A percentile compares a stretch with the other conserved stretches of the same genome.
These are phyloP conservation scores for Callosobruchus maculatus DNA, from an alignment of 2,888 invertebrate genomes.

Conservation along the genomic window DNA sequence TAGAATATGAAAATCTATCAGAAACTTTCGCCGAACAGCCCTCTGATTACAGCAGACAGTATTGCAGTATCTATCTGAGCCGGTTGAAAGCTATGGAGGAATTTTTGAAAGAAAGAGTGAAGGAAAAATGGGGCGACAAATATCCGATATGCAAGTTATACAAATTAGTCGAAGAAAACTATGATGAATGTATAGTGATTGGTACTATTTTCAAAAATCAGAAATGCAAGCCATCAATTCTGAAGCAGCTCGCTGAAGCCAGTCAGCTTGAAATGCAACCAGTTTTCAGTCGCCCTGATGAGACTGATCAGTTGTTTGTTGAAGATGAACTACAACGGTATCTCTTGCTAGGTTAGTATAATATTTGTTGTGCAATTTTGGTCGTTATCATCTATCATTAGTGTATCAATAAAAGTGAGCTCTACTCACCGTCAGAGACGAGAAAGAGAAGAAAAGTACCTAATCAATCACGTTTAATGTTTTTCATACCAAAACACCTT, in stretches of 20 bases:
- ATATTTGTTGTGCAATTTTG: no score
- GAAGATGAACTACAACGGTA: slow-evolving; percentile 92
- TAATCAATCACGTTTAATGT: no score
- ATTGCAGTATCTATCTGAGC: slow-evolving; percentile 75
- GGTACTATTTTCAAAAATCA: slow-evolving; percentile 95
- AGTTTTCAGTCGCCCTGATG: slow-evolving; percentile 64
- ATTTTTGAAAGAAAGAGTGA: slow-evolving; percentile 57
- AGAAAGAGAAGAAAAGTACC: no score
- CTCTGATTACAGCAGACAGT: slow-evolving; percentile 61
- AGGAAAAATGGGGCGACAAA: slow-evolving; percentile 65
- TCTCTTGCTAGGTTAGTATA: slow-evolving; percentile 69
- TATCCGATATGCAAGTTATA: slow-evolving; percentile 68
- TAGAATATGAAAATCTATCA: slow-evolving; percentile 54
- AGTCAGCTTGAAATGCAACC: slow-evolving; percentile 78
- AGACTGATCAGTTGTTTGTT: slow-evolving; percentile 75
- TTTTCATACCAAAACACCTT: no score
- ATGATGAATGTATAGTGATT: slow-evolving; percentile 70
- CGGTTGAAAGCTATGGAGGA: slow-evolving; percentile 67
- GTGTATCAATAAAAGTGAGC: no score
- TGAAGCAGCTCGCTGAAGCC: slow-evolving; percentile 87
- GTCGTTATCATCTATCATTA: no score
- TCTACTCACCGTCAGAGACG: no score
- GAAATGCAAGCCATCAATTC: slow-evolving; percentile 84
- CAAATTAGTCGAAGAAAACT: slow-evolving; percentile 63
- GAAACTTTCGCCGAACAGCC: slow-evolving; percentile 54